phyloP scores from a whole-genome alignment of 2,888 invertebrate species.

The Ectemnius cavifrons region DNA sequence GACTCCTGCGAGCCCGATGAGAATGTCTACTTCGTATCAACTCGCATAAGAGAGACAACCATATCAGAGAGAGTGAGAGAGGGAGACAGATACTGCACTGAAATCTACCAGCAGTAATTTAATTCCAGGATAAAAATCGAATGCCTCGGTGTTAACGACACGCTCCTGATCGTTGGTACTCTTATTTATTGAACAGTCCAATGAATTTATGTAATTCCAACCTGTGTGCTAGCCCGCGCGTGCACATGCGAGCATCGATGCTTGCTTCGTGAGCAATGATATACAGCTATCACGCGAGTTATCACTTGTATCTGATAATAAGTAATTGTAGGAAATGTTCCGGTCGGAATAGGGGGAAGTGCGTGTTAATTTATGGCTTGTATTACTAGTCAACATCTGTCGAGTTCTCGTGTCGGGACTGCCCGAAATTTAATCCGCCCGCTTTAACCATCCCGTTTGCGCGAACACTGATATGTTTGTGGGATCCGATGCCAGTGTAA shows the following conservation, averaged over 20 bases:
- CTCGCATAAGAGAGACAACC: too few species aligned
- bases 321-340: constrained; percentile 26
- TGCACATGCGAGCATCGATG: constrained; percentile 30
- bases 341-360: constrained; percentile 34
- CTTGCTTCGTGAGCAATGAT: constrained; percentile 30
- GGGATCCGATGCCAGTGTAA: neutral
- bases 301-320: constrained; percentile 33
- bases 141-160: constrained; percentile 33
- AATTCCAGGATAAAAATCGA: constrained; percentile 20
- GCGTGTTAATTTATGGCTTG: constrained; percentile 15
- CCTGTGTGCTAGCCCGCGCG: constrained; percentile 17
- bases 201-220: constrained; percentile 32
- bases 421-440: neutral
- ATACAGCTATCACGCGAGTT: constrained; percentile 24
- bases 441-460: neutral
- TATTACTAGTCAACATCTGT: constrained; percentile 6
- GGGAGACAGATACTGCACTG: too few species aligned
- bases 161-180: constrained; percentile 28
- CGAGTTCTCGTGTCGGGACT: neutral
- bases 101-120: constrained; percentile 5
- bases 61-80: too few species aligned
- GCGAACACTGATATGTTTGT: neutral
- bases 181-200: constrained; percentile 42
- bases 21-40: constrained; percentile 30
- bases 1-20: constrained; percentile 47